A percentile compares a stretch with the other conserved stretches of the same genome.
These are phyloP conservation scores for Numenius phaeopus DNA, from an alignment of 2,797 vertebrate genomes.

Conservation along the genomic window DNA sequence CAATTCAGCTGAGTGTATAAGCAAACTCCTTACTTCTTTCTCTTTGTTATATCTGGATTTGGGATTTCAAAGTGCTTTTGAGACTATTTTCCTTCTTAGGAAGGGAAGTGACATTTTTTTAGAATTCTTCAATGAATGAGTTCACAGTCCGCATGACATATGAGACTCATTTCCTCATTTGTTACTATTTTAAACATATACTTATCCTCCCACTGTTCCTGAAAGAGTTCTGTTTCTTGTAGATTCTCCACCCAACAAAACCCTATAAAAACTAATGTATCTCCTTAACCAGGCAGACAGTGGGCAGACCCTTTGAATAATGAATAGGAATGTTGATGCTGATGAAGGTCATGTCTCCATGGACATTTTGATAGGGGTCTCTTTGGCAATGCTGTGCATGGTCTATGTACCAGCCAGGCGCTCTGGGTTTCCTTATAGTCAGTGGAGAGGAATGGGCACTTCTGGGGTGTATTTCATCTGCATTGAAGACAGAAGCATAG, in stretches of 20 bases:
- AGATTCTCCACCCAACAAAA: neutral
- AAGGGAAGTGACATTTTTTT: slow-evolving; percentile 24
- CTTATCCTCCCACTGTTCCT: slow-evolving; percentile 64
- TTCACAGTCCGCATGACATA: slow-evolving; percentile 37
- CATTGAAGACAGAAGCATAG: neutral
- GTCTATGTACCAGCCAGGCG: neutral
- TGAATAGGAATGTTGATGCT: neutral
- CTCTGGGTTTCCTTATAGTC: neutral
- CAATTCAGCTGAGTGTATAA: neutral
- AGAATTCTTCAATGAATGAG: slow-evolving; percentile 21
- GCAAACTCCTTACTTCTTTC: neutral
- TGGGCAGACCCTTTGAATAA: neutral
- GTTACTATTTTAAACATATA: slow-evolving; percentile 43
- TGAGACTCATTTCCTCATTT: slow-evolving; percentile 42
- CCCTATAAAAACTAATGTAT: neutral
- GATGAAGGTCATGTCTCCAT: neutral
- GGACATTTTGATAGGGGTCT: neutral
- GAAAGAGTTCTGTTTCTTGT: slow-evolving; percentile 25
- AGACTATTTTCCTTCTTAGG: slow-evolving; percentile 22
- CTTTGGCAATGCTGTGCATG: neutral
- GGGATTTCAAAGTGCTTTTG: slow-evolving; percentile 32
- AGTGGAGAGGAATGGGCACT: neutral
- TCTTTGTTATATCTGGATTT: slow-evolving; percentile 21
- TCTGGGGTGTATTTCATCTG: neutral
- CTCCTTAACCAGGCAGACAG: neutral